Conservation (phyloP, 2,113 vertebrate genomes). For the Toxotes jaculatrix region DNA sequence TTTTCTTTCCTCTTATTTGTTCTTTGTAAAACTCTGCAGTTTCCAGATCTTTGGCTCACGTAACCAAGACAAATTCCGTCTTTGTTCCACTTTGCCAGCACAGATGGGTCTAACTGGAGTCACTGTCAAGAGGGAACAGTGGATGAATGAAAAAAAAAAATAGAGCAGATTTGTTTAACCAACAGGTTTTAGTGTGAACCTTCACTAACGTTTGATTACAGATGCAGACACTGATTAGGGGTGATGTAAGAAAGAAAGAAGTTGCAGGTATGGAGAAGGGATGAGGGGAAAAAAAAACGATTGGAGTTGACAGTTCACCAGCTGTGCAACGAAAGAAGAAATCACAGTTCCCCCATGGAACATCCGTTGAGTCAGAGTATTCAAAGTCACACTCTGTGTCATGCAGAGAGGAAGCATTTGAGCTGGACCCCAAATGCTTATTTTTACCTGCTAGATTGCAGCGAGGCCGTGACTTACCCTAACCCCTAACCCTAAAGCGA, state of each 20-base stretch:
- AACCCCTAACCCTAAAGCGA: background rate
- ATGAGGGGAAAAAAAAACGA: slow-evolving; percentile 24
- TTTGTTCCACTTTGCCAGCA: slow-evolving; percentile 55
- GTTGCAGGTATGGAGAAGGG: slow-evolving; percentile 9
- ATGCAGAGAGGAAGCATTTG: slow-evolving; percentile 41
- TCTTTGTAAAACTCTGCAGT: slow-evolving; percentile 16
- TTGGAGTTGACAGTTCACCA: slow-evolving; percentile 65
- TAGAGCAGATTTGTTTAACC: slow-evolving; percentile 31
- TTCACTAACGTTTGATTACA: slow-evolving; percentile 49
- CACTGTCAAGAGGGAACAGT: slow-evolving; percentile 30
- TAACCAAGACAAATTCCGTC: slow-evolving; percentile 37
- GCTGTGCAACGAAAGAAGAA: slow-evolving; percentile 61
- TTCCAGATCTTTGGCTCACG: slow-evolving; percentile 23
- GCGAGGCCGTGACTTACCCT: slow-evolving; percentile 1
- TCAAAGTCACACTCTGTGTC: slow-evolving; percentile 48
- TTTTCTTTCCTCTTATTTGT: background rate
- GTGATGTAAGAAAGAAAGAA: slow-evolving; percentile 35
- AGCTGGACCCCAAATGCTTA: slow-evolving; percentile 28
- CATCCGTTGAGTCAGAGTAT: slow-evolving; percentile 49
- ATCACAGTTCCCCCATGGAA: slow-evolving; percentile 52
- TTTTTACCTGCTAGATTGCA: slow-evolving; percentile 39
- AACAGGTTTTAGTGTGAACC: slow-evolving; percentile 41
- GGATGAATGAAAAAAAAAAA: slow-evolving; percentile 6
- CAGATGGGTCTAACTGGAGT: slow-evolving; percentile 53
- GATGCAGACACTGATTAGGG: slow-evolving; percentile 52